A percentile compares a stretch with the other conserved stretches of the same genome.
phyloP scores from a whole-genome alignment of 2,888 invertebrate species.

The Macaria notata region DNA sequence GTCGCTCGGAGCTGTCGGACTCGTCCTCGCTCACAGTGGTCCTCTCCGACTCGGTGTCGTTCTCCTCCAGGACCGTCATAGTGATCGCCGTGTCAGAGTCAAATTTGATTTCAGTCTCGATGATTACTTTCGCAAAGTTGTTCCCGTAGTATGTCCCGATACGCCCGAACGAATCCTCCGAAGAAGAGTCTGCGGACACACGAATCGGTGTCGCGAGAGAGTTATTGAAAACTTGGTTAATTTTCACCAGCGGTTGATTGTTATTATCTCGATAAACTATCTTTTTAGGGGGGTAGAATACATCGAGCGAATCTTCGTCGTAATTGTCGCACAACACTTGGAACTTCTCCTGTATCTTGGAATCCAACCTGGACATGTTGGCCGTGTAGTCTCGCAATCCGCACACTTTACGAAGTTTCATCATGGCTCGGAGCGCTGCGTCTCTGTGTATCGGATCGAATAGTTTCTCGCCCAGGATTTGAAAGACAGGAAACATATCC shows the following conservation, averaged over 20 bases:
- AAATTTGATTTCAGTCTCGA: conserved; percentile 92
- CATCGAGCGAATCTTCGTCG: conserved; percentile 75
- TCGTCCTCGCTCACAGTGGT: conserved; percentile 72
- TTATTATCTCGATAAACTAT: conserved; percentile 48
- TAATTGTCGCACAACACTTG: conserved; percentile 66
- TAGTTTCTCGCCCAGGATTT: conserved; percentile 80
- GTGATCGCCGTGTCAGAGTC: conserved; percentile 91
- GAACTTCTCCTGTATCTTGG: conserved; percentile 78
- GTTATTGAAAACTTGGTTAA: conserved; percentile 63
- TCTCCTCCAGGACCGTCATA: conserved; percentile 91
- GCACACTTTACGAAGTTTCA: conserved; percentile 86
- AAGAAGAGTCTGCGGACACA: conserved; percentile 76
- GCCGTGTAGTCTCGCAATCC: conserved; percentile 85
- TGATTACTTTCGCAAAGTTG: conserved; percentile 85
- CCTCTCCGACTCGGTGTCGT: conserved; percentile 72
- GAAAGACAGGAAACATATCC: conserved; percentile 77
- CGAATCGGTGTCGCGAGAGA: conserved; percentile 53
- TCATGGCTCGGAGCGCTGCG: conserved; percentile 86
- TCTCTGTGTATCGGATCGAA: conserved; percentile 83
- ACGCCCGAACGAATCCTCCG: conserved; percentile 82
- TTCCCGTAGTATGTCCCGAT: conserved; percentile 59
- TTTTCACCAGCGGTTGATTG: conserved; percentile 59
- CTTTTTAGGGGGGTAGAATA: conserved; percentile 71
- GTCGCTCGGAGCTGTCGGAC: conserved; percentile 70
- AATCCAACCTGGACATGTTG: conserved; percentile 70